Conservation (phyloP, 1,140 invertebrate species). For the Cecropterus lyciades region DNA sequence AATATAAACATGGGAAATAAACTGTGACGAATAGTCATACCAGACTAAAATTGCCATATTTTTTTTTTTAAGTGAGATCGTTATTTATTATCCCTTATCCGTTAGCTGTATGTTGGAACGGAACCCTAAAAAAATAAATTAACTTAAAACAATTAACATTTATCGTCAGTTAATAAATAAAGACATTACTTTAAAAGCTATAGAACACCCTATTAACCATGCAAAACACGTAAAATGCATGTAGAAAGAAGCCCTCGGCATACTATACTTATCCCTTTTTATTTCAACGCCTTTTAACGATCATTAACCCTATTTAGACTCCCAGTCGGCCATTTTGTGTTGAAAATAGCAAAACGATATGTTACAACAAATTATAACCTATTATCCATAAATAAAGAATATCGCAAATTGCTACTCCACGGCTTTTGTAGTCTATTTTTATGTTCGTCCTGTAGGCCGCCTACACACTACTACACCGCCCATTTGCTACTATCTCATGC, state of each 20-base stretch:
- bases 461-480: too few relatives aligned
- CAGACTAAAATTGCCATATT: too few relatives aligned
- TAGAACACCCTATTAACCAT: too few relatives aligned
- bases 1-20: too few relatives aligned
- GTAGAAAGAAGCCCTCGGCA: neutral
- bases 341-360: slow-evolving; percentile 12
- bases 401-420: slow-evolving; percentile 19
- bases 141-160: too few relatives aligned
- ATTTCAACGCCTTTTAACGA: slow-evolving; percentile 22
- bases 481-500: too few relatives aligned
- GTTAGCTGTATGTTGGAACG: too few relatives aligned
- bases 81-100: too few relatives aligned
- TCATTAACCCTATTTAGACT: slow-evolving; percentile 11
- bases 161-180: neutral
- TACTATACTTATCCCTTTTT: neutral
- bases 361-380: slow-evolving; percentile 20
- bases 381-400: slow-evolving; percentile 19
- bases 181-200: neutral
- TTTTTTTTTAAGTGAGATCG: too few relatives aligned
- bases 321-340: neutral
- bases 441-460: slow-evolving; percentile 5
- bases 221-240: neutral
- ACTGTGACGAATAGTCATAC: too few relatives aligned
- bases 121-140: too few relatives aligned
- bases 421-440: slow-evolving; percentile 6